Base-by-base conservation (phyloP, 92 coral and sea anemone genomes). In the Nematostella vectensis region DNA sequence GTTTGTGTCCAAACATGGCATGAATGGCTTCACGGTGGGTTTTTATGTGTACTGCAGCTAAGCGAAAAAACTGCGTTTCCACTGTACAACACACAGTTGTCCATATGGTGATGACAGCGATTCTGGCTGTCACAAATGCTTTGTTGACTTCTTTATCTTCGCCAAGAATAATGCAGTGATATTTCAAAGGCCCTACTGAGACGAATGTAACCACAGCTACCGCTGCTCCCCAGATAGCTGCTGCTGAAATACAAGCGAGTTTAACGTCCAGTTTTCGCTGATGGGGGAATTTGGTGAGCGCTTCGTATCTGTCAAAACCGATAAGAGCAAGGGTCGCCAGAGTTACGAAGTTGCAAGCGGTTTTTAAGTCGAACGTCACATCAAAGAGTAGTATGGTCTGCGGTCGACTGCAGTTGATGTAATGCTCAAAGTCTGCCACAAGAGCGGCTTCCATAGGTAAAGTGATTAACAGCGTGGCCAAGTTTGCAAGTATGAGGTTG, bases 261-360 rank as follows among this genome's bases (percentile, higher is more conserved):
- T 61, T 61, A 20, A 44, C 55, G 3, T 22, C 28, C 58, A 61
- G 47, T 21, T 54, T 54, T 25, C 65, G 31, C 27, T 47, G 50
- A 33, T 26, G 65, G 24, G 53, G 20, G 20, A 59, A 59, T 24
- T 59, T 40, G 39, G 54, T 40, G 23, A 43, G 36, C 27, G 54
- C 65, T 40, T 43, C 54, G 28, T 17, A 19, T 8, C 54, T 23
- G 17, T 25, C 37, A 1, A 59, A 38, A 19, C 56, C 50, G 20
- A 47, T 31, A 38, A 45, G 57, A 15, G 26, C 31, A 20, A 61
- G 26, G 4, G 57, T 48, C 22, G 24, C 58, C 10, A 45, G 31
- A 21, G 52, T 37, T 21, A 27, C 30, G 27, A 43, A 59, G 33
- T 36, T 25, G 15, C 17, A 65, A 16, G 20, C 3, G 1, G 0